These are phyloP conservation scores for Petrophora chlorosata DNA, from an alignment of 2,888 invertebrate genomes.

Conservation along the genomic window DNA sequence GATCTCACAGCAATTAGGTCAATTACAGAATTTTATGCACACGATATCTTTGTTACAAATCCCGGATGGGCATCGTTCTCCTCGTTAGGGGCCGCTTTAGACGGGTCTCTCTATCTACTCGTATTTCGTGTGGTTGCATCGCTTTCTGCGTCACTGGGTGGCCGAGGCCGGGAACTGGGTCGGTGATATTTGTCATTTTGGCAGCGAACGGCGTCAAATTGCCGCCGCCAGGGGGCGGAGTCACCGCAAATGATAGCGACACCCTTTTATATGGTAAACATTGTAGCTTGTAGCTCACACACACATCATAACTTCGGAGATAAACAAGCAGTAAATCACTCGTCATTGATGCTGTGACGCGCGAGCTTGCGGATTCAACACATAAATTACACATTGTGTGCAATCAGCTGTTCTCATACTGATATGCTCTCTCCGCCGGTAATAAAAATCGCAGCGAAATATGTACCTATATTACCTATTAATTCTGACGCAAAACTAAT, in stretches of 20 bases:
- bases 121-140: slow-evolving; percentile 35
- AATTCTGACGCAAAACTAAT: too few relatives aligned
- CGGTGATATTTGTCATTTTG: slow-evolving; percentile 63
- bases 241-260: slow-evolving; percentile 37
- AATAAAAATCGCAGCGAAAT: background rate
- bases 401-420: slow-evolving; percentile 1
- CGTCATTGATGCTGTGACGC: slow-evolving; percentile 18
- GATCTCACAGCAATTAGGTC: slow-evolving; percentile 38
- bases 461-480: too few relatives aligned
- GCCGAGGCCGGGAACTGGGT: slow-evolving; percentile 56
- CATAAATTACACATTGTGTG: slow-evolving; percentile 20
- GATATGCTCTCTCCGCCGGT: too few relatives aligned
- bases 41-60: slow-evolving; percentile 15
- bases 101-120: slow-evolving; percentile 6
- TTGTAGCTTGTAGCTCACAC: slow-evolving; percentile 21
- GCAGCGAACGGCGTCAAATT: slow-evolving; percentile 60
- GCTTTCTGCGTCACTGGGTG: slow-evolving; percentile 46
- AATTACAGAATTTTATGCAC: slow-evolving; percentile 10
- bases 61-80: slow-evolving; percentile 24
- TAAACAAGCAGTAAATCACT: slow-evolving; percentile 23
- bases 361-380: slow-evolving; percentile 13
- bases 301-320: slow-evolving; percentile 16
- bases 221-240: slow-evolving; percentile 44
- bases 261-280: slow-evolving; percentile 44
- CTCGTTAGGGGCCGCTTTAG: slow-evolving; percentile 13